phyloP scores from a whole-genome alignment of 1,140 invertebrate genomes.

The Ceratitis capitata region DNA sequence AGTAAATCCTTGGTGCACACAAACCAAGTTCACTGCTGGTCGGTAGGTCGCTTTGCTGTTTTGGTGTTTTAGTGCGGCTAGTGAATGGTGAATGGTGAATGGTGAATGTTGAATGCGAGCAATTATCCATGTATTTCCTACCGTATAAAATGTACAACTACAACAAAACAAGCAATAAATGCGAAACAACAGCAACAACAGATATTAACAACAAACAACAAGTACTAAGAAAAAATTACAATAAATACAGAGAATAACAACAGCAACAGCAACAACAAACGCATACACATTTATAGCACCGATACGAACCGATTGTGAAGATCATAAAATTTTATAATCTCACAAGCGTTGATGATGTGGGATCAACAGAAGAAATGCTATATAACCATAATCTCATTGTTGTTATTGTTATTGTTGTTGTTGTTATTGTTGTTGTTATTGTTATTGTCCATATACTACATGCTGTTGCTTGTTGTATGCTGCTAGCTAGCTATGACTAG shows the following conservation, averaged over 20 bases:
- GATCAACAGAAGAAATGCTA: constrained; percentile 40
- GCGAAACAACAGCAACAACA: constrained; percentile 9
- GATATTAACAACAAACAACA: background rate
- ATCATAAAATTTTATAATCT: constrained; percentile 46
- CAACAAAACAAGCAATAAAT: constrained; percentile 30
- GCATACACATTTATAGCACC: constrained; percentile 39
- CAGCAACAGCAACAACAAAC: background rate
- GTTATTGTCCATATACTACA: background rate
- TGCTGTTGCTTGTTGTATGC: background rate
- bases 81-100: constrained; percentile 5
- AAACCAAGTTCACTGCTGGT: background rate
- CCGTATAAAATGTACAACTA: constrained; percentile 36
- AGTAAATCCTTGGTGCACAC: background rate
- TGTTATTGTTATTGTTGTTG: background rate
- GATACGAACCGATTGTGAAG: constrained; percentile 37
- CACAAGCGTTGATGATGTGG: constrained; percentile 42
- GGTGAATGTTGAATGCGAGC: constrained; percentile 19
- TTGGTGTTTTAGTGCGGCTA: background rate
- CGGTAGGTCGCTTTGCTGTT: background rate
- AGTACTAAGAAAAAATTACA: too few relatives aligned
- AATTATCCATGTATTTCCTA: constrained; percentile 36
- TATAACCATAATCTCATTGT: background rate
- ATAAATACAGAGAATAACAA: background rate
- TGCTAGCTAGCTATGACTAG: background rate
- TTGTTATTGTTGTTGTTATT: background rate